Evolutionary conservation across 2,113 vertebrate species (phyloP).

Genomic region (Delphinus delphis): DNA sequence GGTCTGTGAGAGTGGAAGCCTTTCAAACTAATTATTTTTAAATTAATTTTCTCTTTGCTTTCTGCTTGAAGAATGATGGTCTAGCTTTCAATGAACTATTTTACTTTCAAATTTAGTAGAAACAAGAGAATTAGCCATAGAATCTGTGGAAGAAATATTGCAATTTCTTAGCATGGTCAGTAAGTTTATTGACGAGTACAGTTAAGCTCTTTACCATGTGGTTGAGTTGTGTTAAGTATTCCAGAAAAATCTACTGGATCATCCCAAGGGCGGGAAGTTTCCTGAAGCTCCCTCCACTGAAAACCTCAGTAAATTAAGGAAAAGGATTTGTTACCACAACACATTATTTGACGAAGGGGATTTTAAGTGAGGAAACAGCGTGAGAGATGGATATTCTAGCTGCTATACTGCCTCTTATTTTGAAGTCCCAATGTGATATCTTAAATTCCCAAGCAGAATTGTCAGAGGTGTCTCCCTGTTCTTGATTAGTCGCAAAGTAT

Average conservation of each 20-base stretch:
- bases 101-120: constrained; percentile 72
- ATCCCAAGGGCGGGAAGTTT: neutral
- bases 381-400: neutral
- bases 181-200: constrained; percentile 56
- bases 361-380: neutral
- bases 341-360: neutral
- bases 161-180: constrained; percentile 66
- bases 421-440: neutral
- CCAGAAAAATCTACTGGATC: constrained; percentile 28
- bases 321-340: neutral
- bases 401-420: neutral
- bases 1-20: constrained; percentile 68
- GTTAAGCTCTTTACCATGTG: constrained; percentile 47
- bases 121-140: constrained; percentile 67
- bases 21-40: constrained; percentile 76
- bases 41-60: constrained; percentile 74
- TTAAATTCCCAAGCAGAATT: neutral
- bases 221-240: constrained; percentile 20
- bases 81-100: constrained; percentile 71
- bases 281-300: neutral
- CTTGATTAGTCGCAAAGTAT: neutral
- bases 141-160: constrained; percentile 73
- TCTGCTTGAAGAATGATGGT: constrained; percentile 71
- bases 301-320: neutral
- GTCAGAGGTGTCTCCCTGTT: neutral